Base-by-base conservation (phyloP, 2,888 invertebrate species). In the Stenolophus ochropezus region DNA sequence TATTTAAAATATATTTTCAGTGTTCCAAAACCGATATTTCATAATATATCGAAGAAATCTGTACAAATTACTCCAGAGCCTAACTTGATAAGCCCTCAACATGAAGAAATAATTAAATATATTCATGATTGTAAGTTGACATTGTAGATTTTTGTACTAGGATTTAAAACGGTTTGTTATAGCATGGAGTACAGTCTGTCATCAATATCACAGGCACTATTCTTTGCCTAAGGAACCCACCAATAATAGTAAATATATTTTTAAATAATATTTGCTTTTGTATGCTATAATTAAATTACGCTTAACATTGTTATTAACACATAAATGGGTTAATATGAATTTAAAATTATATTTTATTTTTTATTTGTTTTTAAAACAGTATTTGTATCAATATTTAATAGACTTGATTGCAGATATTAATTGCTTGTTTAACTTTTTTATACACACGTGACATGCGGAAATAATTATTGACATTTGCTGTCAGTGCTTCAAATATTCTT, bases 81-180 rank as follows among this genome's bases (percentile, higher is more conserved):
- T 84, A 92, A 93, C 87, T 90, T 90, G 73, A 91, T 94, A 83
- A 92, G 93, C 82, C 96, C 96, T 80, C 95, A 96, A 86, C 96
- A 97, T 87, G 96, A 96, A 87, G 96, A 96, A 91, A 93, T 96
- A 84, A 95, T 96, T 87, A 94, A 94, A 91, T 97, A 93, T 90
- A 94, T 97, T 86, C 94, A 94, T 89, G 96, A 96, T 89, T 96
- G 96, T 96, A 91, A 93, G 94, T 92, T 84, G 47, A 69, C 47
- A 82, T 80, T 53, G 47, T 4, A 47, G 20, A 33, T 42, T 25
- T 16, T 1, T 18, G 51, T 42, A 1, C 2, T 1, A 42, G n/a
- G 49, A 49, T 49, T 1, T 4, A 0, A n/a, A 1, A 49, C n/a
- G 3, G 69, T 65, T 16, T 18, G 20, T 65, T 74, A 18, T 65